Evolutionary conservation across 2,888 invertebrate species (phyloP).

Genomic region (Andricus curvator): DNA sequence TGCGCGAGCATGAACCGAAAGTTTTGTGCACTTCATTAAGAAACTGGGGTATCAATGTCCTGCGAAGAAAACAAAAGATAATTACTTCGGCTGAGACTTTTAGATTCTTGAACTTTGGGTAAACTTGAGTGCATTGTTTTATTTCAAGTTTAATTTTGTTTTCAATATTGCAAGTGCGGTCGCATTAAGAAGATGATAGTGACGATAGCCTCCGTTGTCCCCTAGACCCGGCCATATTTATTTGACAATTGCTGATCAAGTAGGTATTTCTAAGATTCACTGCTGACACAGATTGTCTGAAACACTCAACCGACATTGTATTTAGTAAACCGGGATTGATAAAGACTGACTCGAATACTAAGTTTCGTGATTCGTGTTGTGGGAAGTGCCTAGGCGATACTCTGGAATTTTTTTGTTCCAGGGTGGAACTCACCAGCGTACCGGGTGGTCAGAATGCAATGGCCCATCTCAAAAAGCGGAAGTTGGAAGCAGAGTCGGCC

Average conservation of each 20-base stretch:
- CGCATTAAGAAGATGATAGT: constrained; percentile 20
- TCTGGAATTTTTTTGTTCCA: constrained; percentile 78
- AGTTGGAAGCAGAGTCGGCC: constrained; percentile 82
- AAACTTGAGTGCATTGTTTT: constrained; percentile 16
- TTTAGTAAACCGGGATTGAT: background rate
- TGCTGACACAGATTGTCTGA: background rate
- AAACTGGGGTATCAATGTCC: constrained; percentile 7
- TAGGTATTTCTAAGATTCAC: constrained; percentile 8
- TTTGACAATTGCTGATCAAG: constrained; percentile 30
- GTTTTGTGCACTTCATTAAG: constrained; percentile 27
- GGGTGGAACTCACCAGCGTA: constrained; percentile 79
- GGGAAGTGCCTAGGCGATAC: constrained; percentile 50
- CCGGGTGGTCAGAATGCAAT: constrained; percentile 81
- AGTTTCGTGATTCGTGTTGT: background rate
- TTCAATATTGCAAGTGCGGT: constrained; percentile 2
- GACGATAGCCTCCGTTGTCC: constrained; percentile 10
- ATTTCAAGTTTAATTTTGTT: background rate
- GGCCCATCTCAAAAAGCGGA: constrained; percentile 86
- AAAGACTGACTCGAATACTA: background rate
- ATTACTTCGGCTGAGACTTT: constrained; percentile 20
- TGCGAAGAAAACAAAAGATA: constrained; percentile 6
- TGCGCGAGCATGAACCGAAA: constrained; percentile 10
- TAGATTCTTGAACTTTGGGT: constrained; percentile 5
- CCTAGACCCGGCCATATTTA: constrained; percentile 5
- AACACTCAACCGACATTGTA: background rate